Evolutionary conservation across 2,888 invertebrate species (phyloP), one percentile per base, ranked within the genome.

Genomic region (Xylota segnis): DNA sequence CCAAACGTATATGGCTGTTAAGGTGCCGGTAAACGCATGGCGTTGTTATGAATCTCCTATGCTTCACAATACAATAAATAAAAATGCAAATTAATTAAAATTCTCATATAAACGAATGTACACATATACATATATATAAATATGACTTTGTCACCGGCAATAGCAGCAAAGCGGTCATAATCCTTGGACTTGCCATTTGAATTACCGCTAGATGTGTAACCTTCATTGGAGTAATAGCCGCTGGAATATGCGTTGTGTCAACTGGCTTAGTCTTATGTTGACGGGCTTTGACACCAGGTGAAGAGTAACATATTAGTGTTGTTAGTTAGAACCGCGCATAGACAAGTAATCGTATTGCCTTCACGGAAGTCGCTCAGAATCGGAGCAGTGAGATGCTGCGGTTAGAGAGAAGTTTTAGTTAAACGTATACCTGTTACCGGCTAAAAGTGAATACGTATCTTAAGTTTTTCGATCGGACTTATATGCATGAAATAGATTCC

Each of bases 121-220:
- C 23, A 23, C 3, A 23, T 3, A 23, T 23, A 23, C 3, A 3
- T 23, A 23, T 23, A 23, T 23, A 23, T 3, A 3, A 23, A 23
- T 61, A 43, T 43, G 7, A 45, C 12, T n/a, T 29, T 40, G 58
- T 50, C 40, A 18, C 32, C 45, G 52, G 34, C 9, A 65, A 43
- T 12, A 50, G 3, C 52, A 18, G 18, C 32, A 23, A 23, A 1
- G 34, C 56, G 54, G 77, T 70, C 45, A 65, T 63, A 72, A 87
- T 88, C 88, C 88, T 88, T 89, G 88, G 87, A 88, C 89, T 89
- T 88, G 83, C 83, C 83, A 86, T 87, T 75, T 74, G 63, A 87
- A 81, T 71, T 82, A 87, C 82, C 88, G 87, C 83, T 88, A 75
- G 32, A 29, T 40, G 14, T 70, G 40, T 70, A 54, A 72, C 77